Percentiles rank a stretch among this genome's conserved stretches.
These are phyloP conservation scores for Halcyon badia DNA, from an alignment of 2,797 vertebrate species.

Conservation along the genomic window DNA sequence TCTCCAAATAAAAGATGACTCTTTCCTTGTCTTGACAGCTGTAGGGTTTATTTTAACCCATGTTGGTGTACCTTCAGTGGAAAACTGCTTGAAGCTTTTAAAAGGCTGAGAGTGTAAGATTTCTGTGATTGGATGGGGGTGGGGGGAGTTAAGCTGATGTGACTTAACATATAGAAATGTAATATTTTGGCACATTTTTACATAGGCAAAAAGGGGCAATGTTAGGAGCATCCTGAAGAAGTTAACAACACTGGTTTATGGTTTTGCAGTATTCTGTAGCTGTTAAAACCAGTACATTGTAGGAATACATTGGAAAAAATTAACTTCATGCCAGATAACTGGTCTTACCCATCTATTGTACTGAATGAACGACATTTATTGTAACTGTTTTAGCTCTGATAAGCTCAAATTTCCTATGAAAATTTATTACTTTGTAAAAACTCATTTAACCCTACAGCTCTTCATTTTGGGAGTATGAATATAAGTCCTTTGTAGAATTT, in stretches of 20 bases:
- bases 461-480: not conserved
- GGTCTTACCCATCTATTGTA: not conserved
- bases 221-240: not conserved
- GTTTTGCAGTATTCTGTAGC: not conserved
- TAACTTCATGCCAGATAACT: not conserved
- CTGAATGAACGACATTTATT: not conserved
- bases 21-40: constrained; percentile 25
- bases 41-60: constrained; percentile 27
- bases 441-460: not conserved
- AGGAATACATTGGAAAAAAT: not conserved
- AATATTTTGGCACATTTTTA: not conserved
- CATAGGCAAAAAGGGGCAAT: not conserved
- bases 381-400: not conserved
- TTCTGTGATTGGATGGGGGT: not conserved
- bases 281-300: not conserved
- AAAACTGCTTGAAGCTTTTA: constrained; percentile 1
- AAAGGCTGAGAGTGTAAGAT: not conserved
- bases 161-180: not conserved
- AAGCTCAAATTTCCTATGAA: not conserved
- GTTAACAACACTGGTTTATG: not conserved
- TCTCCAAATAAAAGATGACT: constrained; percentile 25
- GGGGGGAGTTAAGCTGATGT: not conserved
- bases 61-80: not conserved
- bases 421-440: not conserved
- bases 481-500: not conserved